These are phyloP conservation scores for Chionoecetes opilio DNA, from an alignment of 1,140 invertebrate species.

Conservation along the genomic window DNA sequence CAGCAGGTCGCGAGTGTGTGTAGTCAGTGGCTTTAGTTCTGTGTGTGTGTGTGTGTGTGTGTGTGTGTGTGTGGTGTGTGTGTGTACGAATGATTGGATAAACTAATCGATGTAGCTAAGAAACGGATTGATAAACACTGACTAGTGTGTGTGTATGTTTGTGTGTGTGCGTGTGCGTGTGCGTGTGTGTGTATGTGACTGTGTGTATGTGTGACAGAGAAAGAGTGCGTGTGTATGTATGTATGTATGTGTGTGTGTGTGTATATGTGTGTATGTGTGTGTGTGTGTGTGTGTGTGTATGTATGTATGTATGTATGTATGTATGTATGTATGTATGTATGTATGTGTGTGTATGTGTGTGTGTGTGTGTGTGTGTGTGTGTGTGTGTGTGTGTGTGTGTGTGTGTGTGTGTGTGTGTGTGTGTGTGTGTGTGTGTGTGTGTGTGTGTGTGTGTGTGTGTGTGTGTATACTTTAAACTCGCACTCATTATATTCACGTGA, in stretches of 20 bases:
- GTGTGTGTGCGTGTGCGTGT: constrained; percentile 24
- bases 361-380: constrained; percentile 51
- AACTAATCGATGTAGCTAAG: constrained; percentile 4
- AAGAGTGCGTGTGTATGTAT: too few species aligned
- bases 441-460: background rate
- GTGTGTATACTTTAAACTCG: background rate
- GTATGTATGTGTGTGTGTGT: background rate
- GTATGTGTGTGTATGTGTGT: constrained; percentile 36
- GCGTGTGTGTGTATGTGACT: constrained; percentile 46
- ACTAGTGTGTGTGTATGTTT: background rate
- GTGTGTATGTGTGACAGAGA: background rate
- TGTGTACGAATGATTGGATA: too few species aligned
- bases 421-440: background rate
- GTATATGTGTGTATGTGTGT: constrained; percentile 33
- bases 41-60: too few species aligned
- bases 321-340: background rate
- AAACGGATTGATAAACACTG: background rate
- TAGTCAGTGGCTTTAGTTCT: too few species aligned
- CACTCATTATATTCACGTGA: too few species aligned
- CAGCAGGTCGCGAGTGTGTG: too few species aligned
- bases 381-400: constrained; percentile 46
- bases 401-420: background rate
- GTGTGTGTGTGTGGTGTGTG: too few species aligned
- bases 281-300: background rate
- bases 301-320: too few species aligned